Conservation (phyloP, 1,140 invertebrate species). For the Heliconius hewitsoni region DNA sequence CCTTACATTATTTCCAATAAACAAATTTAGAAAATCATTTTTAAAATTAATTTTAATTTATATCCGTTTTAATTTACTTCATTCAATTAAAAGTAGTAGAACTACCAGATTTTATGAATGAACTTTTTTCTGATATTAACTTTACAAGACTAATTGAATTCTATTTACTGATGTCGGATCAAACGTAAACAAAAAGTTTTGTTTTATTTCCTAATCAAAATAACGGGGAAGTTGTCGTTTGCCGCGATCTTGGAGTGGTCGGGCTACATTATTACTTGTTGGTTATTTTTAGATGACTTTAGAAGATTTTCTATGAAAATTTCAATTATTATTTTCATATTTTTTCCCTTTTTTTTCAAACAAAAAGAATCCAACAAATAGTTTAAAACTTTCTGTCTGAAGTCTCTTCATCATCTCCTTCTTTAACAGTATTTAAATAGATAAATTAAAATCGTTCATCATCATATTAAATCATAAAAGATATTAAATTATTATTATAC, state of each 20-base stretch:
- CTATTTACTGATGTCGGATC: conserved; percentile 9
- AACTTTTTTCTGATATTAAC: conserved; percentile 11
- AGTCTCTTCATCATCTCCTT: too few relatives aligned
- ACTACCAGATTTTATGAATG: neutral
- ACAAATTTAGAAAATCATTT: neutral
- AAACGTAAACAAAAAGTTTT: conserved; percentile 14
- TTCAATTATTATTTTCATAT: neutral
- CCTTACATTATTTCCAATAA: neutral
- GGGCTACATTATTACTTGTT: conserved; percentile 8
- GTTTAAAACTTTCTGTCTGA: too few relatives aligned
- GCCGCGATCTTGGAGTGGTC: neutral
- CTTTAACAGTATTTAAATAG: too few relatives aligned
- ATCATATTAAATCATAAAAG: too few relatives aligned
- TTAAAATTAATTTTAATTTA: neutral
- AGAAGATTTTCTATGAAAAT: neutral
- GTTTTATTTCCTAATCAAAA: conserved; percentile 7
- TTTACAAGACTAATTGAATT: conserved; percentile 18
- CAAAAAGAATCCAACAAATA: too few relatives aligned
- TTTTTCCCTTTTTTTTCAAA: too few relatives aligned
- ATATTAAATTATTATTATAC: too few relatives aligned
- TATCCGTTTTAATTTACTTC: neutral
- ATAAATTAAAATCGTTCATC: too few relatives aligned
- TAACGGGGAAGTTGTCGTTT: neutral
- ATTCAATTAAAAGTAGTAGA: neutral
- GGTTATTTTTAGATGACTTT: neutral